Evolutionary conservation across 2,113 vertebrate genomes (phyloP).

Genomic region (Gnathonemus longibarbis): DNA sequence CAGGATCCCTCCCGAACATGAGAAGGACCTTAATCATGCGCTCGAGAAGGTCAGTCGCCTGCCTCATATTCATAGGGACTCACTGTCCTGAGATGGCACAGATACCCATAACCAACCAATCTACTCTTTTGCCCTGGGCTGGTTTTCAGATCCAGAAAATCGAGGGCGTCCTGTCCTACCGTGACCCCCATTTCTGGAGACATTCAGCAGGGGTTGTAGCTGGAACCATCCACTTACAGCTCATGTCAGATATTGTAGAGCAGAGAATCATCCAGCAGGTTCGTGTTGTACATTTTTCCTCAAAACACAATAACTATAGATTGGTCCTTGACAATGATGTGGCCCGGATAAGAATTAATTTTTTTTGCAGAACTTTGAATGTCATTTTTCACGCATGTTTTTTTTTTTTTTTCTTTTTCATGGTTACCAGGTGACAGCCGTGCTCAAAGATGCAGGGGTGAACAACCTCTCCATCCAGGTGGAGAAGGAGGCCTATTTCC

Average conservation of each 20-base stretch:
- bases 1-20: constrained; percentile 74
- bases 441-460: constrained; percentile 88
- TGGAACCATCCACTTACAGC: constrained; percentile 93
- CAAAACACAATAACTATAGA: neutral
- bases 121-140: neutral
- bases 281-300: neutral
- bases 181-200: constrained; percentile 95
- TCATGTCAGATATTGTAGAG: constrained; percentile 84
- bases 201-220: constrained; percentile 86
- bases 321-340: neutral
- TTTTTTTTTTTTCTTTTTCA: neutral
- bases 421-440: constrained; percentile 71
- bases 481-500: constrained; percentile 97
- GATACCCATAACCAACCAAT: neutral
- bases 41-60: constrained; percentile 78
- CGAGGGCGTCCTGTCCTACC: constrained; percentile 89
- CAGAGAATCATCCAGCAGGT: constrained; percentile 95
- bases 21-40: constrained; percentile 81
- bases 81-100: neutral
- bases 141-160: constrained; percentile 85
- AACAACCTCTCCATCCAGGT: constrained; percentile 95
- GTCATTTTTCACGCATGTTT: neutral
- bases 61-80: neutral
- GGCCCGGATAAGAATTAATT: neutral
- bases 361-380: neutral